These are phyloP conservation scores for Liasis olivaceus DNA, from an alignment of 2,797 vertebrate genomes.

Conservation along the genomic window DNA sequence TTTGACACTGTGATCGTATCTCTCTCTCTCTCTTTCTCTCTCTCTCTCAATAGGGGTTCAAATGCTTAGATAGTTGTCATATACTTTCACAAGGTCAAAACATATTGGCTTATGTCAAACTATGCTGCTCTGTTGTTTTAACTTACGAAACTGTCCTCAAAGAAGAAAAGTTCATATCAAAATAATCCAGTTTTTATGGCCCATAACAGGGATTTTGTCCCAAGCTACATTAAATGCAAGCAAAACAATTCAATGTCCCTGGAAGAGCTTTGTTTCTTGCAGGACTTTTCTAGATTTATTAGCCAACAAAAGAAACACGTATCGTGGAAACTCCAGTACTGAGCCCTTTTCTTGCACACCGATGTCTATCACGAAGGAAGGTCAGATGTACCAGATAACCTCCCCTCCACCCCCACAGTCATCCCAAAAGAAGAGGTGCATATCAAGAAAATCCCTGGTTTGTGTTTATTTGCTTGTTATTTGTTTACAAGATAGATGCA, in stretches of 20 bases:
- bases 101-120: constrained; percentile 57
- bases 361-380: constrained; percentile 54
- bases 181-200: constrained; percentile 37
- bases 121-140: constrained; percentile 61
- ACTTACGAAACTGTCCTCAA: constrained; percentile 63
- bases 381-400: constrained; percentile 15
- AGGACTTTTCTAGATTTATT: constrained; percentile 30
- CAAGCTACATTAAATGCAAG: neutral
- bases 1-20: constrained; percentile 64
- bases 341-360: constrained; percentile 47
- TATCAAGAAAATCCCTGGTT: neutral
- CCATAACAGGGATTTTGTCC: constrained; percentile 40
- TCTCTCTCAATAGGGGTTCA: constrained; percentile 61
- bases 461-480: constrained; percentile 42
- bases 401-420: neutral
- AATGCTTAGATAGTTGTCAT: constrained; percentile 64
- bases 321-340: constrained; percentile 36
- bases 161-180: constrained; percentile 12
- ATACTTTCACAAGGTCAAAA: constrained; percentile 58
- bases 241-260: constrained; percentile 32
- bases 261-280: constrained; percentile 35
- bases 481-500: constrained; percentile 60
- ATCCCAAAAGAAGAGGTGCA: neutral
- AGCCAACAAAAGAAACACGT: constrained; percentile 47
- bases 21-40: constrained; percentile 13